These are phyloP conservation scores for Vanessa cardui DNA, from an alignment of 2,888 invertebrate genomes.

Conservation along the genomic window DNA sequence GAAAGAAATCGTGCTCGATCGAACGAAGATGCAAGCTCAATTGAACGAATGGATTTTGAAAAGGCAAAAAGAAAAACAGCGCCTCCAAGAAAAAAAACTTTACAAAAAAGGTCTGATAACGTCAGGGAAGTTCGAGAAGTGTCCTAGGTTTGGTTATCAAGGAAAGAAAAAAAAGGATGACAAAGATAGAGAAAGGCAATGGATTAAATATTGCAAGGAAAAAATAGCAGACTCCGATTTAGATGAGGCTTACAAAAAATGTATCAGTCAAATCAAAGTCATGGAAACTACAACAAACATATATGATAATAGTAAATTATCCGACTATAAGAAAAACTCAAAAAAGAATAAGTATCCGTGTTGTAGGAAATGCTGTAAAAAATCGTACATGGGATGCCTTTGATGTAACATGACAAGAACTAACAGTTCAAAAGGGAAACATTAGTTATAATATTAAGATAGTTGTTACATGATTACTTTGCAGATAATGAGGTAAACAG, in stretches of 20 bases:
- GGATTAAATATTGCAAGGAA: constrained; percentile 24
- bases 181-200: not conserved
- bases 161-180: constrained; percentile 29
- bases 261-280: constrained; percentile 6
- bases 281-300: constrained; percentile 5
- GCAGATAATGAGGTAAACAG: too few species aligned
- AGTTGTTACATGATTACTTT: too few species aligned
- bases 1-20: constrained; percentile 35
- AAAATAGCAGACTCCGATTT: not conserved
- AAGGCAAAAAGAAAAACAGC: constrained; percentile 47
- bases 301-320: not conserved
- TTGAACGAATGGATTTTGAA: constrained; percentile 52
- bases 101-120: constrained; percentile 24
- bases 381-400: constrained; percentile 61
- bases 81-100: constrained; percentile 41
- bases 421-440: not conserved
- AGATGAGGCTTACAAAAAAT: constrained; percentile 24
- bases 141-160: constrained; percentile 41
- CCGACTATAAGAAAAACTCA: constrained; percentile 4
- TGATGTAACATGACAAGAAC: constrained; percentile 40
- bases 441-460: not conserved
- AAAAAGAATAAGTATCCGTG: constrained; percentile 50
- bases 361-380: constrained; percentile 67
- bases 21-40: constrained; percentile 45
- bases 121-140: constrained; percentile 40